Evolutionary conservation across 2,888 invertebrate genomes (phyloP).

Genomic region (Celastrina argiolus): DNA sequence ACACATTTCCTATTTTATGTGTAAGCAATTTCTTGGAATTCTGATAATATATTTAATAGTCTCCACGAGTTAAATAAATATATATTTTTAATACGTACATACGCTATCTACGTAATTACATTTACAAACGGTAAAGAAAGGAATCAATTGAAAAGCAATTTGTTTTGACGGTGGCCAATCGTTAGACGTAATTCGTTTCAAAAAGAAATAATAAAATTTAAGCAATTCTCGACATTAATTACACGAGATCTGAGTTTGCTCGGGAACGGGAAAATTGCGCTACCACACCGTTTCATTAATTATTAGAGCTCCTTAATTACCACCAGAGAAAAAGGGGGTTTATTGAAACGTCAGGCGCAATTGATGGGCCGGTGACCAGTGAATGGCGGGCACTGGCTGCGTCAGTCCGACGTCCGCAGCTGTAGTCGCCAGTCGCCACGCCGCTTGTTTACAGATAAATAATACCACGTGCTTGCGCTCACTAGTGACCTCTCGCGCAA

Average conservation of each 20-base stretch:
- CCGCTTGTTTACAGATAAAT: slow-evolving; percentile 56
- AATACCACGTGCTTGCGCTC: slow-evolving; percentile 50
- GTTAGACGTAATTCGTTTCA: slow-evolving; percentile 8
- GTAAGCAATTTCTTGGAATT: neutral
- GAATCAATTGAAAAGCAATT: slow-evolving; percentile 8
- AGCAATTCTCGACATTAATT: slow-evolving; percentile 16
- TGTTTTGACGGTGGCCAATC: neutral
- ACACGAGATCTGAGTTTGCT: slow-evolving; percentile 19
- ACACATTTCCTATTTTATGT: neutral
- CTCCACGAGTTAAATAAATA: neutral
- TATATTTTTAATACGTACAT: neutral
- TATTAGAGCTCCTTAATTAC: slow-evolving; percentile 61
- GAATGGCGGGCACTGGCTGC: slow-evolving; percentile 57
- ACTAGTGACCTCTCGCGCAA: slow-evolving; percentile 46
- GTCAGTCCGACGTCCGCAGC: slow-evolving; percentile 69
- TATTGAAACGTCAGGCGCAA: slow-evolving; percentile 73
- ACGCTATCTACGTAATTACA: neutral
- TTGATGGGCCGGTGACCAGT: slow-evolving; percentile 74
- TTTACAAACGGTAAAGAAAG: neutral
- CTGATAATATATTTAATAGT: neutral
- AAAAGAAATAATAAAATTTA: slow-evolving; percentile 17
- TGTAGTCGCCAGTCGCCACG: slow-evolving; percentile 64
- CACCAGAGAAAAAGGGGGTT: slow-evolving; percentile 65
- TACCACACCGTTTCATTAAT: slow-evolving; percentile 50
- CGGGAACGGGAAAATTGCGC: slow-evolving; percentile 21